Percentiles rank a stretch among this genome's conserved stretches.
These are phyloP conservation scores for Aleiodes testaceus DNA, from an alignment of 2,888 invertebrate genomes.

Conservation along the genomic window DNA sequence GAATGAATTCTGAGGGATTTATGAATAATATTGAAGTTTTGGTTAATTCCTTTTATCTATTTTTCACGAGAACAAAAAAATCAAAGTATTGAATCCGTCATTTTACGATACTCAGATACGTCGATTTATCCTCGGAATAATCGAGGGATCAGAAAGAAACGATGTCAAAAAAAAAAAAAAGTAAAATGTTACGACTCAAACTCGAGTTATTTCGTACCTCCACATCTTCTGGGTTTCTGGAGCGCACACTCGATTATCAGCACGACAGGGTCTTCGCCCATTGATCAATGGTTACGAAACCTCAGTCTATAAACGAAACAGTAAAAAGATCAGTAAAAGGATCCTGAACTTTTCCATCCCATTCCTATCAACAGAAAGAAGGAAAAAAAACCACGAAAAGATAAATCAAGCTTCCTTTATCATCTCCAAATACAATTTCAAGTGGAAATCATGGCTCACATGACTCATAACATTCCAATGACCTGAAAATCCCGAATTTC, in stretches of 20 bases:
- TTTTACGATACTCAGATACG: not conserved
- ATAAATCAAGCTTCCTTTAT: not conserved
- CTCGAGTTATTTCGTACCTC: conserved; percentile 18
- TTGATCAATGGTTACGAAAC: conserved; percentile 40
- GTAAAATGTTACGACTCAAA: conserved; percentile 38
- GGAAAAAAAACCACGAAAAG: not conserved
- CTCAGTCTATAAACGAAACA: conserved; percentile 1
- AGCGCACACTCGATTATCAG: conserved; percentile 39
- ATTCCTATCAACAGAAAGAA: not conserved
- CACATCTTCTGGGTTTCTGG: conserved; percentile 24
- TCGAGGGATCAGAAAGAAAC: conserved; percentile 34
- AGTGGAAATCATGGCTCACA: conserved; percentile 20
- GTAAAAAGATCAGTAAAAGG: conserved; percentile 7
- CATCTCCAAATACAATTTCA: not conserved
- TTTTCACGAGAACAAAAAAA: too few relatives aligned
- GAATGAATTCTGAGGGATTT: conserved; percentile 36
- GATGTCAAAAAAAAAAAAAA: too few relatives aligned
- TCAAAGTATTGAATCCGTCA: not conserved
- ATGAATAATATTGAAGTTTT: conserved; percentile 55
- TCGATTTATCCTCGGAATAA: conserved; percentile 30
- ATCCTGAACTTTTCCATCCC: not conserved
- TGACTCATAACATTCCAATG: not conserved
- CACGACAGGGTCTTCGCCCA: conserved; percentile 44
- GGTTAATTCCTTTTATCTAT: too few relatives aligned
- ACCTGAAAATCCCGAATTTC: not conserved